Evolutionary conservation across 37 sponge, comb jelly and placozoan species (phyloP).

Genomic region (Tethya wilhelma): DNA sequence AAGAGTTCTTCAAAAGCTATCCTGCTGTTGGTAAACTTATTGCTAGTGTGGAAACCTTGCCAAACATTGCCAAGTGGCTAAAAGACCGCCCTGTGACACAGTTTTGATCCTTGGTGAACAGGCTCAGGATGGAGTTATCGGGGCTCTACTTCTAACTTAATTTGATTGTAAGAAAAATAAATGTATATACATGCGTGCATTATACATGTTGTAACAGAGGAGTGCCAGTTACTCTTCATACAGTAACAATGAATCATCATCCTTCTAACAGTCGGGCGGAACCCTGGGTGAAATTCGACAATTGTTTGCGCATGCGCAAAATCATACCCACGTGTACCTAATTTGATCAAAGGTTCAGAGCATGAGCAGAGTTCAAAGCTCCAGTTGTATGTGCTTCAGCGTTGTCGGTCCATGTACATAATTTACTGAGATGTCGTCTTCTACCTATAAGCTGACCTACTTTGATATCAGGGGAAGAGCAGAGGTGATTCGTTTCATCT

Average conservation of each 20-base stretch:
- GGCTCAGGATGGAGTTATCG: no score
- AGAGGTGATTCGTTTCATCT: slow-evolving; percentile 40
- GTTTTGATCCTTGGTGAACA: neutral
- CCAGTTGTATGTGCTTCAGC: neutral
- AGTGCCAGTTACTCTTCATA: no score
- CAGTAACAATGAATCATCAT: no score
- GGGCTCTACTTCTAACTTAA: no score
- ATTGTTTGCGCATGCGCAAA: no score
- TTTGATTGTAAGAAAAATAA: neutral
- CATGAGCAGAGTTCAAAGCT: neutral
- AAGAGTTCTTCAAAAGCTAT: slow-evolving; percentile 11
- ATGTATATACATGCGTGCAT: no score
- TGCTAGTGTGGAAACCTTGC: slow-evolving; percentile 33
- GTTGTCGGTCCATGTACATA: no score
- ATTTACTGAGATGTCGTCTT: neutral
- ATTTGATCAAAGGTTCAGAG: neutral
- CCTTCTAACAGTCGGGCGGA: no score
- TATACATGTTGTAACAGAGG: no score
- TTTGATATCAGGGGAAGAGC: slow-evolving; percentile 51
- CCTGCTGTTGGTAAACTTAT: slow-evolving; percentile 30
- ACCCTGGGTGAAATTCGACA: no score
- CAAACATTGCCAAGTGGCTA: slow-evolving; percentile 68
- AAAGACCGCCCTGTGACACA: slow-evolving; percentile 58
- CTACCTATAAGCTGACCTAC: slow-evolving; percentile 67
- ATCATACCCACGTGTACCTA: no score